phyloP scores from a whole-genome alignment of 2,113 vertebrate species.

The Peromyscus maniculatus region DNA sequence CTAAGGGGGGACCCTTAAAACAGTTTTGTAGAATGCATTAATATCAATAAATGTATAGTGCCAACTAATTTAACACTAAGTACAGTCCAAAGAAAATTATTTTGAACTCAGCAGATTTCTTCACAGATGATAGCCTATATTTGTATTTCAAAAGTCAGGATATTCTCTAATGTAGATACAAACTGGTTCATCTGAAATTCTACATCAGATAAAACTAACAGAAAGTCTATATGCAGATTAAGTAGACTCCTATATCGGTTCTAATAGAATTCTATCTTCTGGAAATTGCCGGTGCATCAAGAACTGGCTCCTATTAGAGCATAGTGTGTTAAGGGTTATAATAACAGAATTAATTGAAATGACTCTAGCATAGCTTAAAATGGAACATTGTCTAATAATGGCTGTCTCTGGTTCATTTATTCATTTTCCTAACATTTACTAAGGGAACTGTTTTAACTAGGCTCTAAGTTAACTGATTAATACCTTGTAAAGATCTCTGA shows the following conservation, averaged over 20 bases:
- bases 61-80: neutral
- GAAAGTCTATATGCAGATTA: neutral
- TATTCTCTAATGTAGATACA: neutral
- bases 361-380: neutral
- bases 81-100: neutral
- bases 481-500: neutral
- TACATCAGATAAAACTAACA: neutral
- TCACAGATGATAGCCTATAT: neutral
- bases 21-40: neutral
- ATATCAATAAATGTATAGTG: neutral
- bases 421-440: conserved; percentile 49
- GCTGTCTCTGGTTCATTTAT: neutral
- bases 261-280: neutral
- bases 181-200: neutral
- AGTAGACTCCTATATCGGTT: neutral
- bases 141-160: conserved; percentile 23
- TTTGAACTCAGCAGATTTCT: neutral
- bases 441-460: conserved; percentile 18
- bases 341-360: conserved; percentile 3
- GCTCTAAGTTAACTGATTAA: neutral
- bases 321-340: neutral
- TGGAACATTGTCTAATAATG: conserved; percentile 24
- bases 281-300: neutral
- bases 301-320: neutral
- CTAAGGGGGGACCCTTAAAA: neutral